Base-by-base conservation (phyloP, 2,797 vertebrate species). In the Thamnophis elegans region DNA sequence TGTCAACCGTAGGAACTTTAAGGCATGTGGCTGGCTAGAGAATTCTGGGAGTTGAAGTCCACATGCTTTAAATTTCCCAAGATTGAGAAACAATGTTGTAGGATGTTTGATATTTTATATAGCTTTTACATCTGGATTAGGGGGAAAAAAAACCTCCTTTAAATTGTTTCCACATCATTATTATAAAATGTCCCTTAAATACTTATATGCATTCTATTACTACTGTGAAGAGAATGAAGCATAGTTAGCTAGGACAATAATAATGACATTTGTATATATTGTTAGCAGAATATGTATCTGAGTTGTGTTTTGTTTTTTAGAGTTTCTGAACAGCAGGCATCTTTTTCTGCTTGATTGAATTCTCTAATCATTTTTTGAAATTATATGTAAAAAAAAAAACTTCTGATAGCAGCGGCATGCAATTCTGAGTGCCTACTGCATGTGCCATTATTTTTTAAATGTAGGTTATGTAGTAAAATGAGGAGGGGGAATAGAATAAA, bases 301-400 rank as follows among this genome's bases (percentile, higher is more conserved):
- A 42, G 8, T 42, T 92, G 78, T 32, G 13, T 55, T 62, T 54
- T 87, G n/a, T 93, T 92, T 82, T 82, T 47, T 12, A 9, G 94
- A 60, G 85, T 62, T 26, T 87, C 53, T 88, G 53, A 94, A 92
- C 4, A 73, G 22, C 26, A 89, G 53, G 5, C 0, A 4, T 73
- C 51, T 90, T 73, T 93, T 88, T 86, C 91, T 78, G 3, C 5
- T 68, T 59, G 11, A 93, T 92, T 89, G 58, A 82, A 89, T 36
- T 91, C 26, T 91, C 73, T 36, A 85, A 91, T 89, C 87, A 20
- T 10, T 16, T 73, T 88, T 59, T 89, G 28, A 88, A 53, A 3
- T 93, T 92, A 32, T 91, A 78, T 28, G 36, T 58, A 22, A 56
- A 6, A 93, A 42, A 94, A 4, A 94, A 4, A 92, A 68, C 3